Percentiles rank a stretch among this genome's conserved stretches.
These are phyloP conservation scores for Ochotona princeps DNA, from an alignment of 2,113 vertebrate species.

Conservation along the genomic window DNA sequence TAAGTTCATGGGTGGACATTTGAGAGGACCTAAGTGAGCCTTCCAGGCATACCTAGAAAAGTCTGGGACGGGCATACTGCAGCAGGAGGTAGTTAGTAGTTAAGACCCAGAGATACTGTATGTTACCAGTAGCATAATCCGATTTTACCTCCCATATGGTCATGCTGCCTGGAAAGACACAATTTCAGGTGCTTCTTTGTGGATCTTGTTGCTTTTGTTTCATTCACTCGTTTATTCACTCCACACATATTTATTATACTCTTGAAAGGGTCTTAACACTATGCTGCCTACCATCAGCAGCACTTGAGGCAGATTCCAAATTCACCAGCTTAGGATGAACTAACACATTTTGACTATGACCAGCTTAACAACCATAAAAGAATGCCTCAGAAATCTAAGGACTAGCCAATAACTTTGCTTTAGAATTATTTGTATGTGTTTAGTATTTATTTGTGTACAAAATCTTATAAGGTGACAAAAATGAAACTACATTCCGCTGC, in stretches of 20 bases:
- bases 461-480: slow-evolving; percentile 2
- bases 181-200: neutral
- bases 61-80: neutral
- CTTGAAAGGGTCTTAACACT: neutral
- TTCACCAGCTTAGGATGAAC: neutral
- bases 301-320: neutral
- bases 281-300: neutral
- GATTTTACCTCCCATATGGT: neutral
- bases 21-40: neutral
- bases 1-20: neutral
- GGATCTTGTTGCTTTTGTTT: neutral
- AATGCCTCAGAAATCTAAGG: neutral
- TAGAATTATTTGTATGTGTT: neutral
- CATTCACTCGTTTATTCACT: neutral
- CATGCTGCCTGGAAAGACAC: neutral
- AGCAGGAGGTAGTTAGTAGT: neutral
- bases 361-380: neutral
- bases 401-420: neutral
- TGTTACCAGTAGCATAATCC: neutral
- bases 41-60: neutral
- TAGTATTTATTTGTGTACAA: neutral
- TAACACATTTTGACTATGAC: neutral
- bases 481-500: neutral
- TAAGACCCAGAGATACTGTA: neutral
- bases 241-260: neutral